Evolutionary conservation across 2,113 vertebrate genomes (phyloP).

Genomic region (Myiozetetes cayanensis): DNA sequence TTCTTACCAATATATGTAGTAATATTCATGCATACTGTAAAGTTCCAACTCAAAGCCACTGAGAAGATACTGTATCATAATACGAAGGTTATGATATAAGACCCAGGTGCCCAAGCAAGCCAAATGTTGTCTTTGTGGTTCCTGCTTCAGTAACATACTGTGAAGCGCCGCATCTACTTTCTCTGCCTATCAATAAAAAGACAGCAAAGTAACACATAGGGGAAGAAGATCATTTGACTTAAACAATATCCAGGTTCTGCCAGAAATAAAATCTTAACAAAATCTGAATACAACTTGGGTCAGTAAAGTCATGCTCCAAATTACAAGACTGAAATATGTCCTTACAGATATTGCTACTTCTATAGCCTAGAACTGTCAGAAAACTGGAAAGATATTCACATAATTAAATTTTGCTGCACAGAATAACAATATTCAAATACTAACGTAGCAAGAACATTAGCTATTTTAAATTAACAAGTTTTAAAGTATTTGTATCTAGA

Average conservation of each 20-base stretch:
- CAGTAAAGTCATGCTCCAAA: background rate
- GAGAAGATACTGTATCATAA: conserved; percentile 98
- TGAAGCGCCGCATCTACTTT: conserved; percentile 97
- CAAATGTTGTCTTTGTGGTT: conserved; percentile 95
- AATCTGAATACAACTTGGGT: background rate
- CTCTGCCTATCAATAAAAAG: conserved; percentile 81
- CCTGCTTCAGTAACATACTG: conserved; percentile 93
- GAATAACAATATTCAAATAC: background rate
- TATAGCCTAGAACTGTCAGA: background rate
- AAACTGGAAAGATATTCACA: background rate
- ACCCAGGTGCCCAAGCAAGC: conserved; percentile 98
- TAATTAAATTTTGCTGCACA: background rate
- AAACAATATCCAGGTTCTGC: background rate
- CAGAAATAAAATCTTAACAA: background rate
- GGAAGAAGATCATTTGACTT: background rate
- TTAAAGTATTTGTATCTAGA: background rate
- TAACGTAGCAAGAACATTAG: background rate
- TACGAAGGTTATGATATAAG: conserved; percentile 96
- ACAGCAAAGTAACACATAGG: background rate
- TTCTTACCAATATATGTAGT: conserved; percentile 97
- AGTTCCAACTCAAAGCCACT: conserved; percentile 98
- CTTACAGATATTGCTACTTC: background rate
- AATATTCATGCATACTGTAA: conserved; percentile 99
- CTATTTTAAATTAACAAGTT: background rate
- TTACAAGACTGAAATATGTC: background rate